A percentile compares a stretch with the other conserved stretches of the same genome.
phyloP scores from a whole-genome alignment of 2,888 invertebrate species.

The Cerastis rubricosa region DNA sequence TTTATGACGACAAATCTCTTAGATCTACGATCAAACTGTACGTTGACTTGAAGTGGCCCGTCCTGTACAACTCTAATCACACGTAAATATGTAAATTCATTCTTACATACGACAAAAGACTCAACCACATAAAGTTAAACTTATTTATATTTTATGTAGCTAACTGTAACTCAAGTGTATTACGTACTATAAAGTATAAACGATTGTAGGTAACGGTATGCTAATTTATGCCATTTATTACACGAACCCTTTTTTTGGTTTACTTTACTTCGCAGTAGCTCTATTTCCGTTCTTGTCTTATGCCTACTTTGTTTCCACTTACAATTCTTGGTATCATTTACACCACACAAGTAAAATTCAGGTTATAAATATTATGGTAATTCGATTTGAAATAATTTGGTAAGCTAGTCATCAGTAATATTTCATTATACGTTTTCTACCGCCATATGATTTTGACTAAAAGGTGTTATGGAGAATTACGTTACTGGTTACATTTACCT shows the following conservation, averaged over 20 bases:
- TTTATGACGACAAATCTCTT: not conserved
- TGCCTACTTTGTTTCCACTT: constrained; percentile 24
- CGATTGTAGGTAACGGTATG: constrained; percentile 34
- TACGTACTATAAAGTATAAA: constrained; percentile 18
- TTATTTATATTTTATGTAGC: constrained; percentile 11
- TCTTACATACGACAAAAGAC: not conserved
- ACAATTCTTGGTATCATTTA: constrained; percentile 7
- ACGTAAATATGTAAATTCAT: not conserved
- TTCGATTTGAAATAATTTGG: not conserved
- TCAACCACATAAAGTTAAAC: not conserved
- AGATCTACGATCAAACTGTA: not conserved
- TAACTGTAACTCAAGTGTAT: constrained; percentile 19
- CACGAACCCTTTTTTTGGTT: constrained; percentile 45
- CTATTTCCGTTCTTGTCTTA: constrained; percentile 35
- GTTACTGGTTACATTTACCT: not conserved
- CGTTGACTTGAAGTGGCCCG: not conserved
- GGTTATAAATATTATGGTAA: not conserved
- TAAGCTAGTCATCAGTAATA: not conserved
- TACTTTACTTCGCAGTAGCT: constrained; percentile 19
- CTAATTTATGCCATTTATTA: constrained; percentile 50
- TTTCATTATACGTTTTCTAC: not conserved
- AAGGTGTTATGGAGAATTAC: not conserved
- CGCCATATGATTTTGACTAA: not conserved
- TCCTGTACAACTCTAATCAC: not conserved
- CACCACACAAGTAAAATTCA: no score